These are phyloP conservation scores for Zelleria hepariella DNA, from an alignment of 2,888 invertebrate genomes.

Conservation along the genomic window DNA sequence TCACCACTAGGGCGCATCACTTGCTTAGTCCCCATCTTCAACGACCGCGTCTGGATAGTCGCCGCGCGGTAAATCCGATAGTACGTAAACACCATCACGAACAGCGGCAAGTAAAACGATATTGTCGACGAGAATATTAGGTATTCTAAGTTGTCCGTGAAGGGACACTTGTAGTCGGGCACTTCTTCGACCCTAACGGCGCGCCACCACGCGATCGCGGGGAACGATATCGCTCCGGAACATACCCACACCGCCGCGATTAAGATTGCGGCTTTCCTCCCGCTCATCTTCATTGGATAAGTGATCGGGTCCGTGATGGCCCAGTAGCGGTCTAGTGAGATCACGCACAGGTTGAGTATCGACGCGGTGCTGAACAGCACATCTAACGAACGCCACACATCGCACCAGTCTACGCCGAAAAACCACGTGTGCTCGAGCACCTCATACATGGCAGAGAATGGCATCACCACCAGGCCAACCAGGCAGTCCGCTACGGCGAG, in stretches of 20 bases:
- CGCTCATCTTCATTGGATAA: slow-evolving; percentile 96
- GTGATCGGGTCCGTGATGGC: slow-evolving; percentile 99
- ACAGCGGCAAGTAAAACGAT: slow-evolving; percentile 96
- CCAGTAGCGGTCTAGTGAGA: slow-evolving; percentile 97
- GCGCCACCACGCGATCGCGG: slow-evolving; percentile 98
- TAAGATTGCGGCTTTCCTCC: slow-evolving; percentile 85
- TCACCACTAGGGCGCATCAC: slow-evolving; percentile 89
- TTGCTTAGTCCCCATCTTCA: slow-evolving; percentile 93
- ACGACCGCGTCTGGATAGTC: slow-evolving; percentile 89
- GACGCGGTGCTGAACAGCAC: slow-evolving; percentile 98
- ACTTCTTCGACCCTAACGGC: slow-evolving; percentile 86
- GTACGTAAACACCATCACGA: slow-evolving; percentile 99
- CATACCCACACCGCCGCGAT: slow-evolving; percentile 98
- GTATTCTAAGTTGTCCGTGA: slow-evolving; percentile 97
- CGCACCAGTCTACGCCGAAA: slow-evolving; percentile 96
- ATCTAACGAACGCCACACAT: slow-evolving; percentile 97
- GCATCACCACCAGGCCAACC: slow-evolving; percentile 98
- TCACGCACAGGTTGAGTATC: slow-evolving; percentile 97
- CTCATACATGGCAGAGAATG: slow-evolving; percentile 93
- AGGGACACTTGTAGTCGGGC: slow-evolving; percentile 90
- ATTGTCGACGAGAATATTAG: slow-evolving; percentile 97
- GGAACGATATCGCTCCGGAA: slow-evolving; percentile 97
- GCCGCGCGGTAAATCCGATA: slow-evolving; percentile 96
- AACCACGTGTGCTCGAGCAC: slow-evolving; percentile 93
- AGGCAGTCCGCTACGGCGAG: slow-evolving; percentile 96